Conservation (phyloP, 2,113 vertebrate species). For the Columba janthina region DNA sequence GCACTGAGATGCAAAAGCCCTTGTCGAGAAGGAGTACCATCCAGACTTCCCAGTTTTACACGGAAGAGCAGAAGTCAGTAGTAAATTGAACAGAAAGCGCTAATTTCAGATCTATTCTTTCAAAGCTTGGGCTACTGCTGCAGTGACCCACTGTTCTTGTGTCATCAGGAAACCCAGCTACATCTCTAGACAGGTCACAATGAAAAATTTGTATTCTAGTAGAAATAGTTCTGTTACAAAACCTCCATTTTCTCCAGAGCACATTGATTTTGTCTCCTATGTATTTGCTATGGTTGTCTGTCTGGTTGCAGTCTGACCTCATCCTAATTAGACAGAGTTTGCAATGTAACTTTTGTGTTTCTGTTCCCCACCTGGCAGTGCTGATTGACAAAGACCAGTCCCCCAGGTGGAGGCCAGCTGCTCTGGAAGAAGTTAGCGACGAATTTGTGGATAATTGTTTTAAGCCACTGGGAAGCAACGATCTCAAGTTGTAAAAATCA, state of each 20-base stretch:
- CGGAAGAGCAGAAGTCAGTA: not conserved
- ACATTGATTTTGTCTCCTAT: not conserved
- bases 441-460: slow-evolving; percentile 83
- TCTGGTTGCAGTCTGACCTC: not conserved
- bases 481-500: slow-evolving; percentile 81
- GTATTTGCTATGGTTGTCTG: not conserved
- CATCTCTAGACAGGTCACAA: not conserved
- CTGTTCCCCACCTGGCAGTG: slow-evolving; percentile 73
- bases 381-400: slow-evolving; percentile 91
- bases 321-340: not conserved
- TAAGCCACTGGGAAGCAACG: slow-evolving; percentile 82
- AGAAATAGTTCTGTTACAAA: not conserved
- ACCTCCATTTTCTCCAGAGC: not conserved
- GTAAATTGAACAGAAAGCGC: not conserved
- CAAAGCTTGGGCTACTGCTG: not conserved
- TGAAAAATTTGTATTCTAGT: not conserved
- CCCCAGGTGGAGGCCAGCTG: slow-evolving; percentile 88
- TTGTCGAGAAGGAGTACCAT: not conserved
- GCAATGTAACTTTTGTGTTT: not conserved
- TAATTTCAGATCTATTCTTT: not conserved
- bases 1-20: not conserved
- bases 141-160: not conserved
- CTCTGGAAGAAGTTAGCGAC: slow-evolving; percentile 83
- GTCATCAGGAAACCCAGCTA: not conserved
- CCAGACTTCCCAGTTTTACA: fast-evolving